Evolutionary conservation across 2,797 vertebrate species (phyloP).

Genomic region (Protonibea diacanthus): DNA sequence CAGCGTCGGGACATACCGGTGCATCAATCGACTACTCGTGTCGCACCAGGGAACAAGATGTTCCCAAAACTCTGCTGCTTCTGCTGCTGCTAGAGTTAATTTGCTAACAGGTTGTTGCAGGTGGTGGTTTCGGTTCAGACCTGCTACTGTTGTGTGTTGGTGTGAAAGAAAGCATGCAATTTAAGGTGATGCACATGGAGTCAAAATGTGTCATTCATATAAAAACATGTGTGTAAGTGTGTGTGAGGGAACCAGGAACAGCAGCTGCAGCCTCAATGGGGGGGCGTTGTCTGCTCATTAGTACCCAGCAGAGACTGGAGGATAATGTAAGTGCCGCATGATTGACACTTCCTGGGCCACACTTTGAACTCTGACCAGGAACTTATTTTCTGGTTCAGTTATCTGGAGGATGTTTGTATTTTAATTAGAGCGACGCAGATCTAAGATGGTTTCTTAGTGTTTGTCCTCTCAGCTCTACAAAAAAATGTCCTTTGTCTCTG

Average conservation of each 20-base stretch:
- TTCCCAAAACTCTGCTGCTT: slow-evolving; percentile 35
- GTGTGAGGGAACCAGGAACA: slow-evolving; percentile 4
- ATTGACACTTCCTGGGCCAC: slow-evolving; percentile 44
- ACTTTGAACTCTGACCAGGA: slow-evolving; percentile 34
- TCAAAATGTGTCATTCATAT: background rate
- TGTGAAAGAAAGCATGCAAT: background rate
- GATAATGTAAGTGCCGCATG: slow-evolving; percentile 29
- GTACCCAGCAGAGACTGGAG: slow-evolving; percentile 51
- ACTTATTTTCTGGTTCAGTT: background rate
- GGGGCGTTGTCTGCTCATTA: slow-evolving; percentile 61
- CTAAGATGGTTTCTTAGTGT: background rate
- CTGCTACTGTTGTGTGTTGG: background rate
- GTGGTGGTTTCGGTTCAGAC: background rate
- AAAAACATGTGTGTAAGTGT: slow-evolving; percentile 7
- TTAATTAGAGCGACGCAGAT: slow-evolving; percentile 11
- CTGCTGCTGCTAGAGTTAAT: slow-evolving; percentile 7
- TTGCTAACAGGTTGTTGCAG: background rate
- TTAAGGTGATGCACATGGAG: slow-evolving; percentile 10
- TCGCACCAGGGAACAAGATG: slow-evolving; percentile 32
- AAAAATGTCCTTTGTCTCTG: background rate
- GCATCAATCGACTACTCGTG: slow-evolving; percentile 9
- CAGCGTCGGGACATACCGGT: background rate
- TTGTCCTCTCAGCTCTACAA: background rate
- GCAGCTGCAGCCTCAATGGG: slow-evolving; percentile 50
- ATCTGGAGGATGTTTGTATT: background rate